phyloP scores from a whole-genome alignment of 2,113 vertebrate species.

The Holacanthus passer region DNA sequence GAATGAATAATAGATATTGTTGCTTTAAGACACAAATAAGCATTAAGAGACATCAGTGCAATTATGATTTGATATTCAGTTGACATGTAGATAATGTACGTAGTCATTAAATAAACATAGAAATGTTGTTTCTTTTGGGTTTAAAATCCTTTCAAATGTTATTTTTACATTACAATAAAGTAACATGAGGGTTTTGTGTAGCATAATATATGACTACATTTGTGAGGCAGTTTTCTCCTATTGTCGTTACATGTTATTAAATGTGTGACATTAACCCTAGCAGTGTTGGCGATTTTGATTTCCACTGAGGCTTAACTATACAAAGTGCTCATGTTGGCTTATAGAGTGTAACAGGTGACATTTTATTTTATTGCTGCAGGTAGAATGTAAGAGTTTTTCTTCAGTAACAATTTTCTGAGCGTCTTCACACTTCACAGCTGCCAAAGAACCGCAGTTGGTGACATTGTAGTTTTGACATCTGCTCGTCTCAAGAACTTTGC shows the following conservation, averaged over 20 bases:
- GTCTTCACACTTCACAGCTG: conserved; percentile 23
- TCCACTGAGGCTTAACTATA: neutral
- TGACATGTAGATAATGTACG: conserved; percentile 2
- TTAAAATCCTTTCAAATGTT: conserved; percentile 1
- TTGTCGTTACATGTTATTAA: neutral
- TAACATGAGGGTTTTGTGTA: neutral
- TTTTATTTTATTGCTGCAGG: conserved; percentile 12
- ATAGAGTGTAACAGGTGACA: conserved; percentile 36
- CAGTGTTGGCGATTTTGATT: neutral
- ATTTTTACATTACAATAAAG: neutral
- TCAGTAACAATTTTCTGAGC: conserved; percentile 2
- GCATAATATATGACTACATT: neutral
- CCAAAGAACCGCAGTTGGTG: conserved; percentile 34
- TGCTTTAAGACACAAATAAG: neutral
- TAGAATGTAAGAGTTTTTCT: conserved; percentile 9
- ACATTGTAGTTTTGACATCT: conserved; percentile 56
- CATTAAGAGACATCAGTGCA: conserved; percentile 5
- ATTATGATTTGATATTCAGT: conserved; percentile 5
- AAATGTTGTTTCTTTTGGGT: neutral
- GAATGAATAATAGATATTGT: conserved; percentile 81
- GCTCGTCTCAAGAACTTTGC: conserved; percentile 57
- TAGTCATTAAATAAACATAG: conserved; percentile 1
- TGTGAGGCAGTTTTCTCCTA: neutral
- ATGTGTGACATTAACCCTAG: neutral
- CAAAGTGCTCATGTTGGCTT: conserved; percentile 5